These are phyloP conservation scores for Falcaria lacertinaria DNA, from an alignment of 2,888 invertebrate species.

Conservation along the genomic window DNA sequence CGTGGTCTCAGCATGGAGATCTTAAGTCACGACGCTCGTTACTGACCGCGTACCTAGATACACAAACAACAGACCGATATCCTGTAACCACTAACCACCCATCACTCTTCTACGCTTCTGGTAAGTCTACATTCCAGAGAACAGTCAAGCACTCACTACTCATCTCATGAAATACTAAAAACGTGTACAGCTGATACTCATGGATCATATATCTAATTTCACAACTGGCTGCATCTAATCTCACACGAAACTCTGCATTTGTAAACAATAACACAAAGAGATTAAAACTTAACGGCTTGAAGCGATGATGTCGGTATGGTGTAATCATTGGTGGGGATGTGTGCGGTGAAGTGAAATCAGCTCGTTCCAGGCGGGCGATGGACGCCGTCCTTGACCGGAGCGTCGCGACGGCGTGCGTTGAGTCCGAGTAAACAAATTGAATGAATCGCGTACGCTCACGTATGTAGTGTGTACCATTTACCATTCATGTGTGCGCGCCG, in stretches of 20 bases:
- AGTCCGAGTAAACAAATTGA: slow-evolving; percentile 71
- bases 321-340: slow-evolving; percentile 33
- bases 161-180: slow-evolving; percentile 12
- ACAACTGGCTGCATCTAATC: slow-evolving; percentile 12
- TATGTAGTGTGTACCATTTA: slow-evolving; percentile 64
- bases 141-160: too few relatives aligned
- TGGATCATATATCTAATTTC: slow-evolving; percentile 11
- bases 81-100: slow-evolving; percentile 2
- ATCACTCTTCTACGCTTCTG: too few relatives aligned
- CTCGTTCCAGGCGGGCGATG: slow-evolving; percentile 55
- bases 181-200: slow-evolving; percentile 1
- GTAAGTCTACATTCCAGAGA: too few relatives aligned
- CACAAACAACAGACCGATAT: neutral
- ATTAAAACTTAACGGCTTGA: slow-evolving; percentile 13
- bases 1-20: slow-evolving; percentile 44
- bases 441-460: slow-evolving; percentile 73
- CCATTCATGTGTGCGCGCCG: slow-evolving; percentile 73
- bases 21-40: slow-evolving; percentile 8
- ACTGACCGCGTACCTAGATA: neutral
- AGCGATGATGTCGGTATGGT: slow-evolving; percentile 10
- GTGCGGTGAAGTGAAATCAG: slow-evolving; percentile 28
- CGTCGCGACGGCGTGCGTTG: slow-evolving; percentile 51
- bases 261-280: slow-evolving; percentile 36
- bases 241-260: slow-evolving; percentile 33
- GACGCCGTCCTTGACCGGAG: slow-evolving; percentile 66